Conservation (phyloP, 2,888 invertebrate genomes). For the Oithona nana region DNA sequence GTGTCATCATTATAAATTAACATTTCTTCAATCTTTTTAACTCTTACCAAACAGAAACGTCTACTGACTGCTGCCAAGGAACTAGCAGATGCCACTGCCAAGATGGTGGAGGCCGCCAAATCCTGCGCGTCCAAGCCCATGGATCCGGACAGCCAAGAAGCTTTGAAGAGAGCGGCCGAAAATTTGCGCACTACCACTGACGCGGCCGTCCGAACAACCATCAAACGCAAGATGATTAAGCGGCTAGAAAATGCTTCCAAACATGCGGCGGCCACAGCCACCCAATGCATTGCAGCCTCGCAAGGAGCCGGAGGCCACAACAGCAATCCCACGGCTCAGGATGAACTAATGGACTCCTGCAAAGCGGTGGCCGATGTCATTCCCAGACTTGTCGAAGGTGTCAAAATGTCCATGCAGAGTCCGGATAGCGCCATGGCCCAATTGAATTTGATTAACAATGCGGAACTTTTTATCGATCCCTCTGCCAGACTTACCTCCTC, state of each 20-base stretch:
- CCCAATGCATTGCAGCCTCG: constrained; percentile 73
- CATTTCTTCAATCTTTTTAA: no score
- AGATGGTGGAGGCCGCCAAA: constrained; percentile 88
- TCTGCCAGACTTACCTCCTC: constrained; percentile 44
- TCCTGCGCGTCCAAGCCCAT: constrained; percentile 69
- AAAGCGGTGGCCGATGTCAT: constrained; percentile 52
- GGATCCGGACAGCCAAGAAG: constrained; percentile 61
- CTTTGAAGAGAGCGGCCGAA: constrained; percentile 70
- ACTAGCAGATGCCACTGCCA: constrained; percentile 80
- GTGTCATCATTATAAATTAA: no score
- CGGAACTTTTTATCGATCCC: constrained; percentile 64
- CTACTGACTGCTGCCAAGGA: constrained; percentile 84
- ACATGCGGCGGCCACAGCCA: constrained; percentile 67
- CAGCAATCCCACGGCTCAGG: constrained; percentile 44
- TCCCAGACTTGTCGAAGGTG: constrained; percentile 57
- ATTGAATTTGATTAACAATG: constrained; percentile 50
- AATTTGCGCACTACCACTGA: constrained; percentile 71
- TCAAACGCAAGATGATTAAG: constrained; percentile 49
- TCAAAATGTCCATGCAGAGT: constrained; percentile 44
- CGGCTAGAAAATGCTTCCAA: constrained; percentile 41
- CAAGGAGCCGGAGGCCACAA: constrained; percentile 59
- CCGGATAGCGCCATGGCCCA: constrained; percentile 57
- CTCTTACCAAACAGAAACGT: constrained; percentile 46
- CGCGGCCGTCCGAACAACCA: constrained; percentile 61
- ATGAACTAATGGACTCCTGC: constrained; percentile 53